A percentile compares a stretch with the other conserved stretches of the same genome.
Evolutionary conservation across 1,140 invertebrate species (phyloP).

Genomic region (Xylocopa sonorina): DNA sequence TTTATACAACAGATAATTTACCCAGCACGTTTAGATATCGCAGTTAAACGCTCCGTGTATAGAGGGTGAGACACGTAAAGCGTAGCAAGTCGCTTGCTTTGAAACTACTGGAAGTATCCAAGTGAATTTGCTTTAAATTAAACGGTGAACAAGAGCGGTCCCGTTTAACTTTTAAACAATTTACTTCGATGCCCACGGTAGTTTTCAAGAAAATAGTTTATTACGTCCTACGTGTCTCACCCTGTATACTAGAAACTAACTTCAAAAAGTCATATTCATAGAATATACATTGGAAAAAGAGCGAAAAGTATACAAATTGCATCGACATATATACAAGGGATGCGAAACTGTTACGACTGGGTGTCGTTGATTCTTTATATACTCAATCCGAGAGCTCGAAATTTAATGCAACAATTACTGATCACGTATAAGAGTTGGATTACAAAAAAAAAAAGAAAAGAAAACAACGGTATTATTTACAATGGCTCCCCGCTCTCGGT

Average conservation of each 20-base stretch:
- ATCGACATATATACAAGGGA: conserved; percentile 35
- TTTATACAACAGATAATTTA: too few relatives aligned
- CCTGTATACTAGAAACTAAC: conserved; percentile 3
- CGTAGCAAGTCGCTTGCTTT: too few relatives aligned
- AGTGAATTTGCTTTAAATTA: too few relatives aligned
- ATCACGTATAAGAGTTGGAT: neutral
- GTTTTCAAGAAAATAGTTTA: too few relatives aligned
- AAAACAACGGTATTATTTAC: conserved; percentile 47
- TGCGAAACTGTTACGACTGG: neutral
- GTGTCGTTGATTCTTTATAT: neutral
- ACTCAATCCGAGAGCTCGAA: neutral
- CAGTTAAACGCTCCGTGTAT: too few relatives aligned
- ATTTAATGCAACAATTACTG: neutral
- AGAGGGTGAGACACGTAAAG: too few relatives aligned
- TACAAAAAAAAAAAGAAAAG: neutral
- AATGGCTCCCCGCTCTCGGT: conserved; percentile 12
- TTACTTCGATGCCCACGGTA: too few relatives aligned
- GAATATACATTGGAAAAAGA: conserved; percentile 1
- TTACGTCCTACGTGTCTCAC: too few relatives aligned
- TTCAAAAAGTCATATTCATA: conserved; percentile 14
- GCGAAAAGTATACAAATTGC: neutral
- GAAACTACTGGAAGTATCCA: too few relatives aligned
- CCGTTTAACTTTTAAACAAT: too few relatives aligned
- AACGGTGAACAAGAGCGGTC: too few relatives aligned
- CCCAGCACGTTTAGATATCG: too few relatives aligned